phyloP scores from a whole-genome alignment of 2,797 vertebrate species.

The Gastrophryne carolinensis region DNA sequence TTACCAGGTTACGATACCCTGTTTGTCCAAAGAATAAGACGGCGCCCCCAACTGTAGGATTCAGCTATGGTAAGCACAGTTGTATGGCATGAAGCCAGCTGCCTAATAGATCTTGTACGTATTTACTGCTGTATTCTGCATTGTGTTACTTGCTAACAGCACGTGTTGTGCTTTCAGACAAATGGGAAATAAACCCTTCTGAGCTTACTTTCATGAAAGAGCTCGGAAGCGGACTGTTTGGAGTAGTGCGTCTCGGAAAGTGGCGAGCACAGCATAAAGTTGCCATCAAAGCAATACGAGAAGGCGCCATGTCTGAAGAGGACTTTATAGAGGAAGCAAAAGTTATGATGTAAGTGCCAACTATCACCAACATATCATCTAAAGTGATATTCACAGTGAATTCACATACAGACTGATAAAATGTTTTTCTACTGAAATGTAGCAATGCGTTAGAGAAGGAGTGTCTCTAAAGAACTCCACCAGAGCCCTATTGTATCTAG shows the following conservation, averaged over 20 bases:
- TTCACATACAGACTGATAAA: too few relatives aligned
- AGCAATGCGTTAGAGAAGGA: too few relatives aligned
- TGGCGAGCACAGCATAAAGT: slow-evolving; percentile 86
- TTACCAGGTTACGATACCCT: slow-evolving; percentile 85
- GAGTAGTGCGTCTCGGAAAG: slow-evolving; percentile 76
- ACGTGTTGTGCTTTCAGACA: slow-evolving; percentile 62
- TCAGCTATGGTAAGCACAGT: slow-evolving; percentile 83
- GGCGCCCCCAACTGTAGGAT: slow-evolving; percentile 87
- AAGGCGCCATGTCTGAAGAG: slow-evolving; percentile 91
- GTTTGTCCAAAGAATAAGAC: slow-evolving; percentile 75
- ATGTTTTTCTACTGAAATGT: too few relatives aligned
- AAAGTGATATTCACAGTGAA: too few relatives aligned
- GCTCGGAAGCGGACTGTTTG: slow-evolving; percentile 75
- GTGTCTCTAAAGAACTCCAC: too few relatives aligned
- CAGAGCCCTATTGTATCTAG: too few relatives aligned
- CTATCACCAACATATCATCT: too few relatives aligned
- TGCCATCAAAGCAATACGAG: slow-evolving; percentile 89
- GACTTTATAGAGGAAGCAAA: slow-evolving; percentile 97
- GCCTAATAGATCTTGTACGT: neutral
- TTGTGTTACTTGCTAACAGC: neutral
- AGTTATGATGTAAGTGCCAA: slow-evolving; percentile 91
- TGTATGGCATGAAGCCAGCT: neutral
- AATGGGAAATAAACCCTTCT: slow-evolving; percentile 79
- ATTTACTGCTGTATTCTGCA: neutral
- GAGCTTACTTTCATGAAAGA: slow-evolving; percentile 80